Evolutionary conservation across 2,797 vertebrate species (phyloP), one percentile per base, ranked within the genome.

Genomic region (Coracias cyanogaster): DNA sequence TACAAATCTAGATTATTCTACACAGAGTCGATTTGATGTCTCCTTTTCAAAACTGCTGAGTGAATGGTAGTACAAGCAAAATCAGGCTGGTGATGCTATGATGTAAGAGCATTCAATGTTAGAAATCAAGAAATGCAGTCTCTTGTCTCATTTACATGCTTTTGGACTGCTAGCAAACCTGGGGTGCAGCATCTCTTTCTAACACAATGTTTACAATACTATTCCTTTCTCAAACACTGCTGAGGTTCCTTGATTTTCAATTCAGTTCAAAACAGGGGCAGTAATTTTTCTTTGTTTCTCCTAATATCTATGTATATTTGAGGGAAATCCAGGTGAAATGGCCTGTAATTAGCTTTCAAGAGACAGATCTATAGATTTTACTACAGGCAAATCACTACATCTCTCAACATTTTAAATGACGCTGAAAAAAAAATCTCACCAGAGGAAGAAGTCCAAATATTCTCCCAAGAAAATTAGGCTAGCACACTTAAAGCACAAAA

Each of bases 401-500:
- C 29, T 61, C 43, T 89, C 45, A 84, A 77, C 9, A 31, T 64
- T 80, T 89, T 46, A 88, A 94, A 64, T 22, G 3, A 78, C 41
- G 18, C 10, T 82, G 43, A 55, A 69, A 77, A 67, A 67, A 79
- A 69, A 55, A 51, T 12, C 29, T 86, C 76, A 93, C 58, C 58
- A 70, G 35, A 73, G n/a, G 9, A 46, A 86, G 14, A 81, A 67
- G n/a, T 65, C 39, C 45, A 94, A 82, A 89, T 83, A 94, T 18
- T 88, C 79, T 86, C 80, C 54, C 33, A 71, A 64, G 41, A 89
- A 97, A 89, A 82, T 0, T 77, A 55, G 88, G 66, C 90, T 96
- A 95, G 83, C 73, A 92, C 22, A 84, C 41, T 94, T 82, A 76
- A 65, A 92, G 77, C 12, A 79, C 82, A 86, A 26, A 83, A 92